Evolutionary conservation across 2,888 invertebrate genomes (phyloP), one percentile per base, ranked within the genome.

Genomic region (Agrochola macilenta): DNA sequence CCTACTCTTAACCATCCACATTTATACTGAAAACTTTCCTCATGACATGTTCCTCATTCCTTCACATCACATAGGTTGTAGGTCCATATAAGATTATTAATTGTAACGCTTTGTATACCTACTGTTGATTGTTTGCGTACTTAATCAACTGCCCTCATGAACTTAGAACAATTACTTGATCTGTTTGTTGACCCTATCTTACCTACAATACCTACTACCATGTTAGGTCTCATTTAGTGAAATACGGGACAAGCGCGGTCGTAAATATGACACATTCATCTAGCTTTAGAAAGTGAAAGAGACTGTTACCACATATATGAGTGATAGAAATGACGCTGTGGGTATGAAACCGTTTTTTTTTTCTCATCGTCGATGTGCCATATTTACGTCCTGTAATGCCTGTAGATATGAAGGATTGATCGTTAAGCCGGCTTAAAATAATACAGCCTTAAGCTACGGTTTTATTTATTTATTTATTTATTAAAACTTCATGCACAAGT

Each of bases 141-240:
- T 66, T 87, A 82, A 88, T 87, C 85, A 83, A 60, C 54, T 86
- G 88, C 70, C 87, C 90, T 87, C 82, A 70, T 90, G 88, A 89
- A 88, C 90, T 87, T 75, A 74, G 64, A 74, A 77, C 78, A 81
- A 85, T 75, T 75, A 86, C 30, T 81, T 82, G 76, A 76, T 69
- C 72, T 82, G 69, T 78, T 76, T 80, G 58, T 26, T 20, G 68
- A 78, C 69, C 39, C 35, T 86, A 76, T 86, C 71, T n/a, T 82
- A 70, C 58, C 52, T 57, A 74, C 39, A 52, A 61, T n/a, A 72
- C 17, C 7, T 71, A 72, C n/a, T n/a, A n/a, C n/a, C 30, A 72
- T 52, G 58, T 49, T n/a, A 30, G 14, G 35, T 74, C 20, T 11
- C 52, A 57, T 63, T 66, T 72, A 78, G 11, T 52, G 9, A 72